These are phyloP conservation scores for Anser brachyrhynchus DNA, from an alignment of 2,113 vertebrate species.

Conservation along the genomic window DNA sequence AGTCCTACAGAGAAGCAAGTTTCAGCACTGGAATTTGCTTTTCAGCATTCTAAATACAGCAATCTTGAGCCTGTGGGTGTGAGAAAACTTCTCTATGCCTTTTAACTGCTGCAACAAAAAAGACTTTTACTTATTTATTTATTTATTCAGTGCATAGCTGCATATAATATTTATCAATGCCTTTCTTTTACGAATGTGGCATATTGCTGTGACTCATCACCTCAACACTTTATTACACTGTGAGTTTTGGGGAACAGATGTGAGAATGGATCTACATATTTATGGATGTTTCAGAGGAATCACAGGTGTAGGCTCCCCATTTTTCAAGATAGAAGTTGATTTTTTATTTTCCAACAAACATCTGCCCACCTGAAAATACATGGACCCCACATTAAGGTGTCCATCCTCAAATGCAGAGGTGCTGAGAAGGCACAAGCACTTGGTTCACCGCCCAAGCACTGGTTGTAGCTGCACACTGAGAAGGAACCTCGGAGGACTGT, in stretches of 20 bases:
- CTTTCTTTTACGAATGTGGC: not conserved
- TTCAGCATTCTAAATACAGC: constrained; percentile 57
- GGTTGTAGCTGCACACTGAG: not conserved
- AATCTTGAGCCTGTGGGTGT: constrained; percentile 66
- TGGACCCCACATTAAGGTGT: accelerated
- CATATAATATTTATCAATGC: not conserved
- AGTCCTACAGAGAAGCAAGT: not conserved
- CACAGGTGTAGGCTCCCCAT: accelerated
- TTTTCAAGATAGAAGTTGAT: not conserved
- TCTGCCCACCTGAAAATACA: not conserved
- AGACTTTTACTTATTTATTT: constrained; percentile 15
- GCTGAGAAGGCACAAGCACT: not conserved
- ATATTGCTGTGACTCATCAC: not conserved
- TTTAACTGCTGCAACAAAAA: constrained; percentile 62
- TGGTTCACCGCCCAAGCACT: not conserved
- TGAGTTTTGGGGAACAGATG: not conserved
- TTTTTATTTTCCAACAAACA: not conserved
- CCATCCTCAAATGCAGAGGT: not conserved
- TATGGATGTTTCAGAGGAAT: not conserved
- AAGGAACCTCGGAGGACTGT: not conserved
- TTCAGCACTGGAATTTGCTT: constrained; percentile 47
- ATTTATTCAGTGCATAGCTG: constrained; percentile 22
- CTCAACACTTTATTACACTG: not conserved
- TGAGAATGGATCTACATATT: accelerated
- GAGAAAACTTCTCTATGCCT: constrained; percentile 68